Evolutionary conservation across 2,113 vertebrate genomes (phyloP).

Genomic region (Phocoena phocoena): DNA sequence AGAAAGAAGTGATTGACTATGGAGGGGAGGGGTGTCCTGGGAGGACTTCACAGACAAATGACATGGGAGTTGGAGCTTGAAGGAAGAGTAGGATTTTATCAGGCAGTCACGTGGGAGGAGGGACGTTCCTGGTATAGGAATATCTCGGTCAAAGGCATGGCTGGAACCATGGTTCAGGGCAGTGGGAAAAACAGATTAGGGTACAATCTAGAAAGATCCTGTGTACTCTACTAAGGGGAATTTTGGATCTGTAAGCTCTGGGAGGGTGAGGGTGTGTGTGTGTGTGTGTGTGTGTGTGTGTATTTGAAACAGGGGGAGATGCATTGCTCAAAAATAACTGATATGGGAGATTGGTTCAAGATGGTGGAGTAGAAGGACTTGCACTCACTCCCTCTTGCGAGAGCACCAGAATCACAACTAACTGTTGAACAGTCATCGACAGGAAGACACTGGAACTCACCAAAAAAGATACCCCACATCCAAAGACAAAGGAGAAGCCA

Average conservation of each 20-base stretch:
- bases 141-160: not conserved
- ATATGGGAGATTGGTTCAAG: not conserved
- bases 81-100: slow-evolving; percentile 49
- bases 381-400: too few species aligned
- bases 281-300: not conserved
- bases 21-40: not conserved
- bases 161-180: not conserved
- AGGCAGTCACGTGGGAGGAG: not conserved
- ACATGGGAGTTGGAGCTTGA: slow-evolving; percentile 13
- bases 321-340: slow-evolving; percentile 23
- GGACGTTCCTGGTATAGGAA: not conserved
- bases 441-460: too few species aligned
- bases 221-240: not conserved
- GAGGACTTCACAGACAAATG: slow-evolving; percentile 36
- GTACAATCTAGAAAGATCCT: not conserved
- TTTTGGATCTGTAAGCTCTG: not conserved
- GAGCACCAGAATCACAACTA: too few species aligned
- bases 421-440: too few species aligned
- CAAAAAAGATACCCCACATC: too few species aligned
- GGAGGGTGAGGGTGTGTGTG: not conserved
- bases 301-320: not conserved
- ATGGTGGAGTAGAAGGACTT: too few species aligned
- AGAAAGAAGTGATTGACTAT: not conserved
- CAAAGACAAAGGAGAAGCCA: too few species aligned
- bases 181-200: not conserved